phyloP scores from a whole-genome alignment of 2,888 invertebrate species.

The Hylaea fasciaria region DNA sequence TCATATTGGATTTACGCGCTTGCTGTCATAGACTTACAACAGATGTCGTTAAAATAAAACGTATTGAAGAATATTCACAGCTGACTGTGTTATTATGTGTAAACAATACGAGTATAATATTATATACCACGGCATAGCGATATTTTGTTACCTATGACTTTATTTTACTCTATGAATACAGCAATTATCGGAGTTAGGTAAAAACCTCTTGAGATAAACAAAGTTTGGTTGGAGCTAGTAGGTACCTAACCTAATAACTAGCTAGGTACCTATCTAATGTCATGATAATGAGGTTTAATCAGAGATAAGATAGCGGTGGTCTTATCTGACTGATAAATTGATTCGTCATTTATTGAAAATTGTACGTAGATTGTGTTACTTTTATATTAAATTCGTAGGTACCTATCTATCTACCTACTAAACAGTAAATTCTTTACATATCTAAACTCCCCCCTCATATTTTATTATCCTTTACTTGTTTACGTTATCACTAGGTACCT shows the following conservation, averaged over 20 bases:
- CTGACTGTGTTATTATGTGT: not conserved
- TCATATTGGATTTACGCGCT: not conserved
- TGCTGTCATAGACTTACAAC: not conserved
- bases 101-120: too few relatives aligned
- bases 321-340: conserved; percentile 3
- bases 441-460: too few relatives aligned
- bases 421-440: too few relatives aligned
- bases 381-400: too few relatives aligned
- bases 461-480: conserved; percentile 11
- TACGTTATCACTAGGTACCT: conserved; percentile 22
- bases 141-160: too few relatives aligned
- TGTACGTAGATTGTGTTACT: not conserved
- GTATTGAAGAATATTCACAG: not conserved
- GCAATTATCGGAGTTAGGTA: too few relatives aligned
- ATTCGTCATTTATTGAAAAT: conserved; percentile 1
- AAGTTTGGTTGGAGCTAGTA: too few relatives aligned
- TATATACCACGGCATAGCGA: too few relatives aligned
- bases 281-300: conserved; percentile 41
- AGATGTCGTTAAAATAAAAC: conserved; percentile 35
- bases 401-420: too few relatives aligned
- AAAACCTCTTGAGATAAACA: conserved; percentile 10
- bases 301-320: conserved; percentile 55
- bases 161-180: too few relatives aligned
- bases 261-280: too few relatives aligned
- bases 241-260: too few relatives aligned